Base-by-base conservation (phyloP, 2,888 invertebrate species). In the Eupithecia tripunctaria region DNA sequence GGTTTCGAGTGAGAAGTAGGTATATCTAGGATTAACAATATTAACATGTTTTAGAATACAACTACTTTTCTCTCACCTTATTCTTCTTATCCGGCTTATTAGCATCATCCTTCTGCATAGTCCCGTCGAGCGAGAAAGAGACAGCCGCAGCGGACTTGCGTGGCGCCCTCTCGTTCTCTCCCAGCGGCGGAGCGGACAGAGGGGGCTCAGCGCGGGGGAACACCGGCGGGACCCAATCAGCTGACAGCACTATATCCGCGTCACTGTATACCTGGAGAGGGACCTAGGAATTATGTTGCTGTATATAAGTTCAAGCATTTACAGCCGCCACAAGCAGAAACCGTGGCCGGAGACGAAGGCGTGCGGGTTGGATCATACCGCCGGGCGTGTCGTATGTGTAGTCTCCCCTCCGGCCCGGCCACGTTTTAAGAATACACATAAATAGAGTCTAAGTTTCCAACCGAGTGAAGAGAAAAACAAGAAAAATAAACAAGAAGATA, bases 171-270 rank as follows among this genome's bases (percentile, higher is more conserved):
- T 96, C 95, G 78, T 84, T 87, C 83, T 92, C 94, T 27, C 94
- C 90, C 21, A 95, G 93, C 60, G 95, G 95, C 38, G 95, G 95
- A 68, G 95, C 95, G 0, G 95, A 94, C 32, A 94, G 90, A 29
- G 95, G 95, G 43, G 96, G 95, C 82, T 96, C 95, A 75, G 96
- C 95, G 64, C 97, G 97, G 70, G 97, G 96, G 85, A 97, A 97
- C 82, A 97, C 96, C 56, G 98, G 98, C 79, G 98, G 98, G 79
- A 97, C 97, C 97, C 97, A 98, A 79, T 97, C 97, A 76, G 97
- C 97, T 59, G 97, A 97, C 82, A 98, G 95, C 76, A 98, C 97
- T 85, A 98, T 97, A 89, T 98, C 98, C 73, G 98, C 97, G 91
- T 98, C 98, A 87, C 97, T 97, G 91, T 97, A 98, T 80, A 97